A percentile compares a stretch with the other conserved stretches of the same genome.
Evolutionary conservation across 2,888 invertebrate species (phyloP).

Genomic region (Calliscelio sp.): DNA sequence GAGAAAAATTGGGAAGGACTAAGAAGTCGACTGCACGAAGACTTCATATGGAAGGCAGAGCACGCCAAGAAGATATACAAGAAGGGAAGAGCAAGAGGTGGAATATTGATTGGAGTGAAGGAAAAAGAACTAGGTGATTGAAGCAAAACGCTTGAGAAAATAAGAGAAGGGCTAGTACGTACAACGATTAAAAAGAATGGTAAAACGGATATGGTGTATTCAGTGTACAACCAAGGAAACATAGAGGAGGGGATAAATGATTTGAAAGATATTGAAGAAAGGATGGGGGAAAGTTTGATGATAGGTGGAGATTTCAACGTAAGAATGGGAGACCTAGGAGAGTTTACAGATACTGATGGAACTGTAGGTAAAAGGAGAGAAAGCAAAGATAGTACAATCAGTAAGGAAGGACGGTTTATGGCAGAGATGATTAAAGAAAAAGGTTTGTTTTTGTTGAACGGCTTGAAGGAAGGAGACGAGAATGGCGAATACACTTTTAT

Average conservation of each 20-base stretch:
- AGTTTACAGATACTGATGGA: background rate
- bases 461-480: conserved; percentile 33
- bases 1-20: conserved; percentile 59
- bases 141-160: too few relatives aligned
- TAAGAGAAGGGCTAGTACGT: background rate
- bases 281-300: background rate
- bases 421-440: conserved; percentile 39
- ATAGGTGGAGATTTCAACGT: conserved; percentile 45
- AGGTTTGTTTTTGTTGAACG: conserved; percentile 59
- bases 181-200: conserved; percentile 6
- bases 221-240: background rate
- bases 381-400: conserved; percentile 18
- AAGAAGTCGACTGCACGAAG: conserved; percentile 22
- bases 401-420: conserved; percentile 41
- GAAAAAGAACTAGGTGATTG: background rate
- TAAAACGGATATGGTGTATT: conserved; percentile 4
- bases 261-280: conserved; percentile 11
- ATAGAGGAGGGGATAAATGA: too few relatives aligned
- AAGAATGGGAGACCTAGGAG: conserved; percentile 13
- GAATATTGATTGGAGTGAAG: background rate
- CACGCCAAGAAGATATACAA: background rate
- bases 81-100: background rate
- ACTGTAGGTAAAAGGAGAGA: conserved; percentile 2
- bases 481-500: conserved; percentile 63
- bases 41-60: conserved; percentile 38